Evolutionary conservation across 2,113 vertebrate genomes (phyloP), one percentile per base, ranked within the genome.

Genomic region (Sardina pilchardus): DNA sequence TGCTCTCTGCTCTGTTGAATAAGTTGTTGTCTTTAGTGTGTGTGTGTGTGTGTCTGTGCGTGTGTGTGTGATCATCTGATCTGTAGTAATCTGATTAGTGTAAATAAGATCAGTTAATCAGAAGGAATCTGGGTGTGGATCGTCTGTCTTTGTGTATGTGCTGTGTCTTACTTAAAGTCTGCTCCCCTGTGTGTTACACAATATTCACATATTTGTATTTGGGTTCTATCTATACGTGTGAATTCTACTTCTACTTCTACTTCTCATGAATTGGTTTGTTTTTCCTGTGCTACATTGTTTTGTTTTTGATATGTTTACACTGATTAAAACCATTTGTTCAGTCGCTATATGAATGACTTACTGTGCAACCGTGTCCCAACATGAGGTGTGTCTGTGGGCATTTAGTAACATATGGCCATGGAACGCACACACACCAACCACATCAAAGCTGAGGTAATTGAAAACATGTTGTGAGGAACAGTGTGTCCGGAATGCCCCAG

Each of bases 71-170:
- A 87, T 87, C 85, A 89, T 93, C 90, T 93, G 87, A 92, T 94
- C 93, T 90, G 82, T 53, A 39, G n/a, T 94, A 94, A 95, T 94
- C 80, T 91, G 90, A 94, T 95, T 93, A 93, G 84, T 85, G 89
- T 84, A 89, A 88, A 88, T 87, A 89, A 91, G 94, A 92, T 94
- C 92, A 94, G 90, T 86, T 50, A 19, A 89, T 92, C 90, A 87
- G 90, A 86, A 59, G 86, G 85, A 88, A 84, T 86, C 87, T 86
- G 84, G 89, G 78, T 84, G 84, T 85, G 78, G 21, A 84, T 53
- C 75, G 0, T 82, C 84, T 36, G 44, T 78, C 86, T 59, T 82
- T 84, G 82, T 86, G 84, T 45, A 14, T 81, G 63, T 71, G 63
- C 63, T 12, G n/a, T 17, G 71, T 78, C 71, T 78, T 34, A 75